Conservation (phyloP, 2,797 vertebrate genomes). For the Acridotheres tristis region DNA sequence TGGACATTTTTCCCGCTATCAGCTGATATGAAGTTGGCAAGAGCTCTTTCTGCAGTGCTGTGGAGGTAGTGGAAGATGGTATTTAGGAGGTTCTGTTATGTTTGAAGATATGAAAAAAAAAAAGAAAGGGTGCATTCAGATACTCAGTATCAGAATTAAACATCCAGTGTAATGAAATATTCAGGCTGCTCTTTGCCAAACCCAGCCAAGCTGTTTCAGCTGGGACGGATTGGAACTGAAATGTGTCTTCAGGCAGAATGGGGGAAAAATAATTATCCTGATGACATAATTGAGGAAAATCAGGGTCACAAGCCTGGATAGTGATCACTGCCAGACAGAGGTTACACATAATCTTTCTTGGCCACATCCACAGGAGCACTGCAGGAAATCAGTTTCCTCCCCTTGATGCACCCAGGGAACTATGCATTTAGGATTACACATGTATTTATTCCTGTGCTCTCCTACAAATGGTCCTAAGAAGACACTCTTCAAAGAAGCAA, state of each 20-base stretch:
- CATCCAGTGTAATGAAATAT: neutral
- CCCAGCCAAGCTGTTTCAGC: neutral
- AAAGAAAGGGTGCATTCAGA: neutral
- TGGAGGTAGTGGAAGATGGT: neutral
- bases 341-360: neutral
- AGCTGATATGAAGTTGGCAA: neutral
- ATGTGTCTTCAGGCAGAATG: constrained; percentile 12
- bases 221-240: neutral
- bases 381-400: neutral
- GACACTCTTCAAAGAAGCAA: neutral
- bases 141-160: neutral
- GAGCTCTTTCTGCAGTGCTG: neutral
- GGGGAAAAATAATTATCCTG: neutral
- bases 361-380: neutral
- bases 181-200: neutral
- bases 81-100: neutral
- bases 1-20: neutral
- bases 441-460: neutral
- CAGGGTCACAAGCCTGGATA: neutral
- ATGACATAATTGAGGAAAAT: constrained; percentile 28
- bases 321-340: neutral
- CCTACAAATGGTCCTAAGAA: neutral
- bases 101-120: neutral
- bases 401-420: neutral
- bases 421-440: neutral